A percentile compares a stretch with the other conserved stretches of the same genome.
Evolutionary conservation across 2,888 invertebrate genomes (phyloP).

Genomic region (Melanophora roralis): DNA sequence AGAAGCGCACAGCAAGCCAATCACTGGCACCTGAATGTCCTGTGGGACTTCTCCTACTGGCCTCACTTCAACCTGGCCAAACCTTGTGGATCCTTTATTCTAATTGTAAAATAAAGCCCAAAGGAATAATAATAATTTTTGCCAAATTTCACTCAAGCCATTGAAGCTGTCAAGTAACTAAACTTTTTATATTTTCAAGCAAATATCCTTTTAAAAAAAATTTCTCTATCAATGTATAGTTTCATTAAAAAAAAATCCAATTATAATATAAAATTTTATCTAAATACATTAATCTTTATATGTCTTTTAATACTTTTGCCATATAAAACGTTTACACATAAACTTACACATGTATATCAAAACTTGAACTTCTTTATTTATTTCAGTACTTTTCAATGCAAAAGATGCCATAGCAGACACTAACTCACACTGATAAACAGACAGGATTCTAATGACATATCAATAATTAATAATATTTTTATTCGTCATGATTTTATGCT

Average conservation of each 20-base stretch:
- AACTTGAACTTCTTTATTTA: conserved; percentile 14
- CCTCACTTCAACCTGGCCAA: too few relatives aligned
- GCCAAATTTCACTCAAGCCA: too few relatives aligned
- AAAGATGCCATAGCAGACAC: conserved; percentile 55
- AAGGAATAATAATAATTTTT: too few relatives aligned
- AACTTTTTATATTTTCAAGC: too few relatives aligned
- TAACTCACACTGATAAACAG: neutral
- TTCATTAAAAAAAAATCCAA: conserved; percentile 32
- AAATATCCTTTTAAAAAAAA: neutral
- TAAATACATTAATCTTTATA: conserved; percentile 54
- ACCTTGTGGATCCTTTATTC: too few relatives aligned
- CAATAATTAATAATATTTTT: conserved; percentile 73
- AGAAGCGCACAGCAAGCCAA: too few relatives aligned
- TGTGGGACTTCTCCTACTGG: too few relatives aligned
- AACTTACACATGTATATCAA: neutral
- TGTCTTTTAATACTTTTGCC: conserved; percentile 16
- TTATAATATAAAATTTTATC: conserved; percentile 59
- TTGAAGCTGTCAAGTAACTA: too few relatives aligned
- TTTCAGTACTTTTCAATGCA: conserved; percentile 65
- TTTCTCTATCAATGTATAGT: neutral
- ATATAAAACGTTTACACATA: conserved; percentile 1
- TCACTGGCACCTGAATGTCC: too few relatives aligned
- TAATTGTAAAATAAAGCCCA: too few relatives aligned
- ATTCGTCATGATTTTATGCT: conserved; percentile 58
- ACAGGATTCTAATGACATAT: conserved; percentile 70